Base-by-base conservation (phyloP, 2,797 vertebrate genomes). In the Periophthalmus magnuspinnatus region DNA sequence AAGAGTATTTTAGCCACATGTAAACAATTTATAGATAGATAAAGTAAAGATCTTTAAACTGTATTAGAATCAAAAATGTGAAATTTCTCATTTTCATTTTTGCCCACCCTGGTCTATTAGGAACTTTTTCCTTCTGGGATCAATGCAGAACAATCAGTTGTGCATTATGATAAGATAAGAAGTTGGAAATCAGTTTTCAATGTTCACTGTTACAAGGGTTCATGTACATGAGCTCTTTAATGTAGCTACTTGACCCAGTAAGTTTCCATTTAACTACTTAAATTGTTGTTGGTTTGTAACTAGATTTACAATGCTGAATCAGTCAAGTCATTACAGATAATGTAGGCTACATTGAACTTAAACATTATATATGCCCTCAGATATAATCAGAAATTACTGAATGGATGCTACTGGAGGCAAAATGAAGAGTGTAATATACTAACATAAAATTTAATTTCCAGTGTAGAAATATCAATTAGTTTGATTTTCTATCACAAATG, bases 11-110 rank as follows among this genome's bases (percentile, higher is more conserved):
- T 45, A 70, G 71, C 73, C 65, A 79, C 68, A 64, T 89, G 78
- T 83, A 87, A 84, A 32, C 71, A 67, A 76, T 60, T 50, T 81
- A 65, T 68, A 77, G 73, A 72, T 69, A 65, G 59, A 76, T 71
- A 77, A 77, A 80, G 75, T 71, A 71, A 70, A 66, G 81, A 76
- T 78, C 76, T 68, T 77, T 86, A 83, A 87, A 89, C 61, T 74
- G 67, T 74, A 71, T 70, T 71, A 85, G 72, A 83, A 84, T 78
- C 65, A 74, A 67, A 65, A 48, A 68, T 1, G 13, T 5, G 41
- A 60, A 65, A 66, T 80, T 80, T 80, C 10, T 61, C 36, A 21
- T 74, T 45, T 76, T 36, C 1, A 1, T 57, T 72, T 68, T 56
- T 65, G 45, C n/a, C 10, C 3, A 14, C 60, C 5, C 5, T 13